These are phyloP conservation scores for Sarcoramphus papa DNA, from an alignment of 2,797 vertebrate species.

Conservation along the genomic window DNA sequence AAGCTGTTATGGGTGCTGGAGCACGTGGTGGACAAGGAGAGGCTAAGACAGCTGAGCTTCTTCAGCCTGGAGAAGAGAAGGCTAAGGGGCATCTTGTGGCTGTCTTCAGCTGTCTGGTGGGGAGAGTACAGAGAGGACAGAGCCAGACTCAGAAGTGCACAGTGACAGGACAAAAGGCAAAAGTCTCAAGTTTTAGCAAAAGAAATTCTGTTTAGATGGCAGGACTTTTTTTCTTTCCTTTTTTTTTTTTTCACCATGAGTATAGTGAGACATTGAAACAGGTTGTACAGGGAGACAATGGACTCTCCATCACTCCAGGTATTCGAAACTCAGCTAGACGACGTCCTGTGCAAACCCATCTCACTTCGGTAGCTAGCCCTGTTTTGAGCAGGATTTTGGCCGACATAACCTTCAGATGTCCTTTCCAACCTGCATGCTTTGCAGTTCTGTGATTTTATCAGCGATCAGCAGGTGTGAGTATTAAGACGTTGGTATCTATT, in stretches of 20 bases:
- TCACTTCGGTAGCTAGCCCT: neutral
- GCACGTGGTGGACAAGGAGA: rapidly evolving
- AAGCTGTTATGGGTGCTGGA: neutral
- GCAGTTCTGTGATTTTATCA: neutral
- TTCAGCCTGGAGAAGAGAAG: neutral
- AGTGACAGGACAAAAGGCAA: neutral
- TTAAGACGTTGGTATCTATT: neutral
- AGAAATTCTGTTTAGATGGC: neutral
- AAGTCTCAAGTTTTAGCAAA: neutral
- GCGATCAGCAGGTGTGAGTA: neutral
- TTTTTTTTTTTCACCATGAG: neutral
- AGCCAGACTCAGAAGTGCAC: neutral
- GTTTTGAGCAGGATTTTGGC: neutral
- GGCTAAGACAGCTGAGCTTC: neutral
- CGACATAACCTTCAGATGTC: neutral
- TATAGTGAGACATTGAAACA: neutral
- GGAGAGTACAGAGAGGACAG: neutral
- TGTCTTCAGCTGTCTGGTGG: neutral
- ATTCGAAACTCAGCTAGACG: neutral
- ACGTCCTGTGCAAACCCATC: neutral
- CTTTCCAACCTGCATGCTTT: neutral
- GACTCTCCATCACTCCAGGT: neutral
- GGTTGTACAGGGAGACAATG: neutral
- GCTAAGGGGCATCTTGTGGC: neutral
- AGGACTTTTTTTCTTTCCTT: too few relatives aligned